These are phyloP conservation scores for Troides helena DNA, from an alignment of 2,888 invertebrate species.

Conservation along the genomic window DNA sequence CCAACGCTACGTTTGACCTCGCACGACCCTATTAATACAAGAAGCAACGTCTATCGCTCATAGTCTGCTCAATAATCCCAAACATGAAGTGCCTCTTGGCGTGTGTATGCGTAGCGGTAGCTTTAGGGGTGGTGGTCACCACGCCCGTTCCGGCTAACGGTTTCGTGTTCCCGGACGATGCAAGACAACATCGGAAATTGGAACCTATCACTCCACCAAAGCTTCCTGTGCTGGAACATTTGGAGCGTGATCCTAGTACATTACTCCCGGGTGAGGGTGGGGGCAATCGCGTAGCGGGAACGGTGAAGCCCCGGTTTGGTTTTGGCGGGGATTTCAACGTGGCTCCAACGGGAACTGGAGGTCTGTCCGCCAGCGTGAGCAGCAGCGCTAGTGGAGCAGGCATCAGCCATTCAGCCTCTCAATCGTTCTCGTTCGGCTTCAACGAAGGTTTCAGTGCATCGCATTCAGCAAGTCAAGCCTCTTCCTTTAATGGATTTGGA, in stretches of 20 bases:
- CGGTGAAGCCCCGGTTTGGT: conserved; percentile 61
- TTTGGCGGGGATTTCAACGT: conserved; percentile 69
- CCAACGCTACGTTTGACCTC: conserved; percentile 72
- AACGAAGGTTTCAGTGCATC: conserved; percentile 74
- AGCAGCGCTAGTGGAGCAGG: conserved; percentile 67
- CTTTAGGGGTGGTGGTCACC: conserved; percentile 41
- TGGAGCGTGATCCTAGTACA: conserved; percentile 75
- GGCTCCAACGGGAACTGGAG: conserved; percentile 64
- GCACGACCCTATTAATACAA: conserved; percentile 76
- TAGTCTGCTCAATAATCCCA: conserved; percentile 62
- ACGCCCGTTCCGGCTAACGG: conserved; percentile 59
- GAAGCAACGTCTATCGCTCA: conserved; percentile 58
- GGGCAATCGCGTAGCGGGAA: conserved; percentile 34
- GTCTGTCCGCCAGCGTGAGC: conserved; percentile 68
- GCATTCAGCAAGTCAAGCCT: conserved; percentile 73
- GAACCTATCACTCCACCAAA: conserved; percentile 75
- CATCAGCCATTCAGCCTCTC: conserved; percentile 70
- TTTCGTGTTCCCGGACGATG: conserved; percentile 67
- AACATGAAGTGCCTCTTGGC: conserved; percentile 67
- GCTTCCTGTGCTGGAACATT: conserved; percentile 72
- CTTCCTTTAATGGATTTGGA: conserved; percentile 72
- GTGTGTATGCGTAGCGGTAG: conserved; percentile 52
- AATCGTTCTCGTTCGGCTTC: conserved; percentile 74
- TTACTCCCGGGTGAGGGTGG: conserved; percentile 57
- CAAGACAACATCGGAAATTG: conserved; percentile 56